These are phyloP conservation scores for Hydropsyche betteni DNA, from an alignment of 2,888 invertebrate genomes.

Conservation along the genomic window DNA sequence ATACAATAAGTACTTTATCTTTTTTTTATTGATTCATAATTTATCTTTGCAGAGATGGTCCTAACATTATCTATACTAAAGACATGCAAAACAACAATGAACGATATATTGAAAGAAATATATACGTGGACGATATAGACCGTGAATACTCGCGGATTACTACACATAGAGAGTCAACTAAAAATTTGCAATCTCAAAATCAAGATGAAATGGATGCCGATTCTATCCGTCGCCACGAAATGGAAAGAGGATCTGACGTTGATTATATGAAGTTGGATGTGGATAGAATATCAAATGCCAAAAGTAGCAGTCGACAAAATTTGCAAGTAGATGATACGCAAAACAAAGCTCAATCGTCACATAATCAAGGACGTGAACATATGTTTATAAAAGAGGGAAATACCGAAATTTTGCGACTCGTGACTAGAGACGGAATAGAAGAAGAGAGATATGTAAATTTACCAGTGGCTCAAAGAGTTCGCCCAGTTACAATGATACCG, in stretches of 20 bases:
- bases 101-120: constrained; percentile 64
- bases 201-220: constrained; percentile 73
- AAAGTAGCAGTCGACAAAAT: constrained; percentile 51
- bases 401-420: constrained; percentile 81
- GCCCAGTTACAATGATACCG: constrained; percentile 67
- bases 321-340: constrained; percentile 56
- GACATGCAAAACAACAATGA: constrained; percentile 66
- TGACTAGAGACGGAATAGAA: constrained; percentile 77
- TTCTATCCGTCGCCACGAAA: constrained; percentile 79
- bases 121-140: constrained; percentile 70
- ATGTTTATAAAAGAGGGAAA: constrained; percentile 86
- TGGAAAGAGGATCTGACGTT: constrained; percentile 79
- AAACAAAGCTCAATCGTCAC: constrained; percentile 58
- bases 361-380: constrained; percentile 69
- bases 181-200: constrained; percentile 54
- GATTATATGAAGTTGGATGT: constrained; percentile 62
- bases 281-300: constrained; percentile 54
- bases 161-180: constrained; percentile 62
- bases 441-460: constrained; percentile 72
- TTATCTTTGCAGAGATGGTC: constrained; percentile 62
- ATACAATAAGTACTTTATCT: neutral
- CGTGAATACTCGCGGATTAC: constrained; percentile 67
- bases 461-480: constrained; percentile 62
- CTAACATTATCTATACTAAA: constrained; percentile 67
- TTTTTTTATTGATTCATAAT: neutral